Conservation (phyloP, 2,797 vertebrate genomes). For the Bradypodion pumilum region DNA sequence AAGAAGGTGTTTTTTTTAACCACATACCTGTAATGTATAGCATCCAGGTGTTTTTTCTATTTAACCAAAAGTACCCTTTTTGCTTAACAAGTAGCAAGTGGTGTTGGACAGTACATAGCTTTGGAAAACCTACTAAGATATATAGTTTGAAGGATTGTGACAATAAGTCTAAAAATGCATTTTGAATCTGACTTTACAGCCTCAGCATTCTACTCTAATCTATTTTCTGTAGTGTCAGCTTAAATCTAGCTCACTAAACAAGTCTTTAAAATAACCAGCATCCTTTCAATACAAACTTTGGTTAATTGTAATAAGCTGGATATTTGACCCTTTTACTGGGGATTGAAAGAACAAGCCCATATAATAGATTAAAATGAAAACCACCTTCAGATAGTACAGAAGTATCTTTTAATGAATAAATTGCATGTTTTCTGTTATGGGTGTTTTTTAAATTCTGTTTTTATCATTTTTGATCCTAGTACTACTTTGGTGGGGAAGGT, state of each 20-base stretch:
- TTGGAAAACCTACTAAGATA: constrained; percentile 19
- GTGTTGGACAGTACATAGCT: background rate
- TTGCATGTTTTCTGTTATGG: background rate
- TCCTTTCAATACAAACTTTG: background rate
- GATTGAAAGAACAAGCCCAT: background rate
- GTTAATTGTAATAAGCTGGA: background rate
- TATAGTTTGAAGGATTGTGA: constrained; percentile 24
- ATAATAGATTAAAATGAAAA: no score
- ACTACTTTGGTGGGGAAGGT: no score
- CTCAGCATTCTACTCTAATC: background rate
- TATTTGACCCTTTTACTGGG: background rate
- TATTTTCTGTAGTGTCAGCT: constrained; percentile 31
- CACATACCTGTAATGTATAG: background rate
- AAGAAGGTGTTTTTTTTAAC: background rate
- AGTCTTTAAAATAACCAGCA: constrained; percentile 7
- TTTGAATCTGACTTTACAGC: constrained; percentile 20
- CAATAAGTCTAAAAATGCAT: constrained; percentile 27
- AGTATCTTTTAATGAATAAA: background rate
- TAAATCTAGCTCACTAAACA: constrained; percentile 4
- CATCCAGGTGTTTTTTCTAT: background rate
- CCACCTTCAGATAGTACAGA: background rate
- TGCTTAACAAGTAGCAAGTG: constrained; percentile 28
- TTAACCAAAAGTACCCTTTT: constrained; percentile 9
- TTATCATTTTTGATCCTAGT: background rate
- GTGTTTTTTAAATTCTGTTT: background rate